These are phyloP conservation scores for Schizotus pectinicornis DNA, from an alignment of 2,888 invertebrate species.

Conservation along the genomic window DNA sequence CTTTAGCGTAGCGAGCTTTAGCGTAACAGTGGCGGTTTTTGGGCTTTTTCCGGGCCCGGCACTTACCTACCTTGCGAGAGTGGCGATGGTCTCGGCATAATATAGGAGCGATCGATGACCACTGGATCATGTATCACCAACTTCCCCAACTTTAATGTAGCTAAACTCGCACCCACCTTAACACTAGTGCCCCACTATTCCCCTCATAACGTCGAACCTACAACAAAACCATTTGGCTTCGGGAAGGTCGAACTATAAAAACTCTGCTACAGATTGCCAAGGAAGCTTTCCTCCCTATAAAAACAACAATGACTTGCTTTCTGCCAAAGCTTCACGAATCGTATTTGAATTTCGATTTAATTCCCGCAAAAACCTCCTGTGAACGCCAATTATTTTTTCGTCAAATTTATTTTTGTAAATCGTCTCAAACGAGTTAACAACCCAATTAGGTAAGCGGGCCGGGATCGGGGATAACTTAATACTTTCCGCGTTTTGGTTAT, in stretches of 20 bases:
- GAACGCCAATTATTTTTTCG: not conserved
- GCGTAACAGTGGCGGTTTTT: too few relatives aligned
- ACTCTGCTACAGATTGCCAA: constrained; percentile 30
- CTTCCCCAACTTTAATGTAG: constrained; percentile 27
- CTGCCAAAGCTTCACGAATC: constrained; percentile 27
- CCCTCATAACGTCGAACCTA: constrained; percentile 26
- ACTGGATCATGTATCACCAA: constrained; percentile 25
- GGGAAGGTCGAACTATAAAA: constrained; percentile 33
- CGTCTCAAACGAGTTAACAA: too few relatives aligned
- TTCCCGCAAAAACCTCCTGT: constrained; percentile 10
- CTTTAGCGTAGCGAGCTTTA: too few relatives aligned
- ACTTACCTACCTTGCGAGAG: constrained; percentile 17
- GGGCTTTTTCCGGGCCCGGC: constrained; percentile 5
- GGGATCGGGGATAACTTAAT: not conserved
- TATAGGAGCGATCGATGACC: constrained; percentile 22
- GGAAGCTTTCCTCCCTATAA: constrained; percentile 32
- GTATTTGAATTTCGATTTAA: constrained; percentile 35
- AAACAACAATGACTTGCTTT: constrained; percentile 33
- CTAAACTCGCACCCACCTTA: constrained; percentile 22
- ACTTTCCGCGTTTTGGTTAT: constrained; percentile 15
- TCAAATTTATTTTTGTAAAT: constrained; percentile 4
- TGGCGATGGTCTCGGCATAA: constrained; percentile 11
- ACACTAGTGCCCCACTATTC: constrained; percentile 11
- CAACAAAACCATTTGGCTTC: constrained; percentile 33
- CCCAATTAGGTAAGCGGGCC: too few relatives aligned